Base-by-base conservation (phyloP, 2,888 invertebrate genomes). In the Brachypterus glaber region DNA sequence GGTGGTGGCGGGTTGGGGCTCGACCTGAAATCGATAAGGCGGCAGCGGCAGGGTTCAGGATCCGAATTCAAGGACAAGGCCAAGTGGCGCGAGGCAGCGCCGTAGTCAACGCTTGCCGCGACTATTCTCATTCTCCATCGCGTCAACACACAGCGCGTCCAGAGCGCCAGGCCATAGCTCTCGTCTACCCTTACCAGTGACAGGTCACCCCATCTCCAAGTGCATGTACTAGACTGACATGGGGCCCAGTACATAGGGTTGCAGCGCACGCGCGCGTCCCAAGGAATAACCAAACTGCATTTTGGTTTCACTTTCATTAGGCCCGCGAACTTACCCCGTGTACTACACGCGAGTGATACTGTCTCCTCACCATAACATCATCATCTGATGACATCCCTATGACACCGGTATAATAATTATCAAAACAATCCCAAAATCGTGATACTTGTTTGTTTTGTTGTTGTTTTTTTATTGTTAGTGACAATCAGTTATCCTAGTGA, bases 61-160 rank as follows among this genome's bases (percentile, higher is more conserved):
- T 57, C 66, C 66, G 59, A 58, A 58, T 65, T 67, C 66, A 67
- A 72, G 72, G 73, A 72, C 72, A 72, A 72, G 72, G 72, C 72
- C 72, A 71, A 64, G 64, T 66, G 61, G 40, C 65, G 63, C 63
- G 37, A 35, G 26, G 32, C 34, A 11, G 29, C 44, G 27, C 39
- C 37, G 12, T 15, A 40, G 15, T 35, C 44, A 29, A 38, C 40
- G 12, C 39, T 38, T 15, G 33, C 45, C 30, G 43, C 40, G 35
- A 35, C 41, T 35, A 42, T 36, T 25, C 39, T 30, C 71, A 64
- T 70, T 66, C 67, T 70, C 72, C 67, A 70, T 71, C 66, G 73
- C 72, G 69, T 68, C 38, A 43, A 35, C 43, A 13, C 39, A 15
- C 38, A 35, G 25, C 26, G 25, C 69, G 64, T 53, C 56, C 26